Evolutionary conservation across 2,888 invertebrate genomes (phyloP).

Genomic region (Melanophora roralis): DNA sequence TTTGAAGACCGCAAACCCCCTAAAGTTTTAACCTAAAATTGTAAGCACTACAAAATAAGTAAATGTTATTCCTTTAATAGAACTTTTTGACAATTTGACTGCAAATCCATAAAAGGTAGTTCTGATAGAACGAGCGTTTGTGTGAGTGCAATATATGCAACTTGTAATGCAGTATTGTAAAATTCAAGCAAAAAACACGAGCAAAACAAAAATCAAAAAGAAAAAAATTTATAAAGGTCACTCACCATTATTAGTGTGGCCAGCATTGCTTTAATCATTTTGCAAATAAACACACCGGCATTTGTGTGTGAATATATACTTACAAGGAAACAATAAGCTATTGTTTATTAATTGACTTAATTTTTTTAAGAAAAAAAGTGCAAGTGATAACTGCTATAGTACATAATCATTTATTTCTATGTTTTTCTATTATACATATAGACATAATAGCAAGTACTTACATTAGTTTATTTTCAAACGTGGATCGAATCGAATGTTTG

Average conservation of each 20-base stretch:
- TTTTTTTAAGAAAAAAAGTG: background rate
- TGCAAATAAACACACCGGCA: conserved; percentile 24
- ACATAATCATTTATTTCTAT: too few relatives aligned
- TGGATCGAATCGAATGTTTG: conserved; percentile 32
- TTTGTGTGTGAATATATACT: conserved; percentile 1
- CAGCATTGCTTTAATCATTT: background rate
- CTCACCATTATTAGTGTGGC: conserved; percentile 10
- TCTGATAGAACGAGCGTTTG: background rate
- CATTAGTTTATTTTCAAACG: conserved; percentile 46
- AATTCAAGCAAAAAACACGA: conserved; percentile 30
- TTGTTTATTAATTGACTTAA: conserved; percentile 26
- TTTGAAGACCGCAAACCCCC: background rate
- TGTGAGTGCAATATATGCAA: background rate
- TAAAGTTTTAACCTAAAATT: conserved; percentile 56
- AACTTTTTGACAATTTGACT: conserved; percentile 13
- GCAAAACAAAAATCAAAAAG: conserved; percentile 48
- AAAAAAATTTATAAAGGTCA: background rate
- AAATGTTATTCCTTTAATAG: too few relatives aligned
- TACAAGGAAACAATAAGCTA: conserved; percentile 15
- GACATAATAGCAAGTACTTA: too few relatives aligned
- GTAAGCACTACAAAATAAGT: too few relatives aligned
- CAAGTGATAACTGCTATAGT: background rate
- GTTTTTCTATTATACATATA: too few relatives aligned
- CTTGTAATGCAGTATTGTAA: conserved; percentile 12
- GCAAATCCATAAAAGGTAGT: background rate